Percentiles rank a stretch among this genome's conserved stretches.
Evolutionary conservation across 1,140 invertebrate genomes (phyloP).

Genomic region (Euschistus heros): DNA sequence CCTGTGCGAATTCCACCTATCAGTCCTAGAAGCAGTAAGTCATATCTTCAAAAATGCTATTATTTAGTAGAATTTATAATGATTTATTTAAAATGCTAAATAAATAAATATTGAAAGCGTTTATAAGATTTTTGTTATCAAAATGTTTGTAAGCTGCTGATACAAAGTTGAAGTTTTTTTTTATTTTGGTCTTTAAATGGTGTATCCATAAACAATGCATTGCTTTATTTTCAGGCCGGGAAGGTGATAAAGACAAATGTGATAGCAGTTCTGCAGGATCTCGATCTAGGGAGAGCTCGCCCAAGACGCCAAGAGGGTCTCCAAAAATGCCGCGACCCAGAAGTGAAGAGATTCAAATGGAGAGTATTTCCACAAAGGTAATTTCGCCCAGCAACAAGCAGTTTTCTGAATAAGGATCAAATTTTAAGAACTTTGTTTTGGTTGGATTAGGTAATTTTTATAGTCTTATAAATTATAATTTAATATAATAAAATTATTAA

Average conservation of each 20-base stretch:
- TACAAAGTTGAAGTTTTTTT: no score
- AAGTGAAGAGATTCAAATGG: constrained; percentile 74
- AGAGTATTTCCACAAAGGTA: constrained; percentile 45
- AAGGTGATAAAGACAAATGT: constrained; percentile 19
- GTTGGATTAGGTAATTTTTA: no score
- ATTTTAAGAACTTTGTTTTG: no score
- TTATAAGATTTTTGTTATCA: no score
- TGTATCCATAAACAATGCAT: neutral
- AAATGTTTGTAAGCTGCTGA: no score
- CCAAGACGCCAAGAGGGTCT: constrained; percentile 55
- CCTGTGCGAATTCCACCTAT: constrained; percentile 19
- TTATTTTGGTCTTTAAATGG: no score
- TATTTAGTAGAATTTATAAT: no score
- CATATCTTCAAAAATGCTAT: neutral
- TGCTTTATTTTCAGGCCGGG: constrained; percentile 5
- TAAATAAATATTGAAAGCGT: no score
- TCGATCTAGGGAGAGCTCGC: constrained; percentile 54
- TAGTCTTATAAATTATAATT: no score
- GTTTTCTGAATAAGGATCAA: no score
- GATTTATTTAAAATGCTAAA: no score
- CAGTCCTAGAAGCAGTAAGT: constrained; percentile 24
- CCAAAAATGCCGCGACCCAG: constrained; percentile 58
- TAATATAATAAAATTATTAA: no score
- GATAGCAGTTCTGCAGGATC: constrained; percentile 29
- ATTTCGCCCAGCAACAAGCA: neutral